Evolutionary conservation across 2,113 vertebrate genomes (phyloP), one percentile per base, ranked within the genome.

Genomic region (Vulpes vulpes): DNA sequence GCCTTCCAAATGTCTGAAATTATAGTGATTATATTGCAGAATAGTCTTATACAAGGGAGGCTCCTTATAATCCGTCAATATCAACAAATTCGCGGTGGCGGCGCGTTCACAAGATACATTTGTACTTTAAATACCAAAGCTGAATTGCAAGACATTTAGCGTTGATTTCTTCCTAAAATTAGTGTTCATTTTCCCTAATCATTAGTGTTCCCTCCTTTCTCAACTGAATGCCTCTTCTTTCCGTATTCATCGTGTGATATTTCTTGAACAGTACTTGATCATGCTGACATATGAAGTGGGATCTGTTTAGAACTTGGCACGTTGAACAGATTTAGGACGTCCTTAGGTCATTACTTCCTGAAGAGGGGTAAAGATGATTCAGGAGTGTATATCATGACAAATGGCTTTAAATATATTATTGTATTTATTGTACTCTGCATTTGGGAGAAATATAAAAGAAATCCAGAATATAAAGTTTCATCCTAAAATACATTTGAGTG

Each of bases 11-110:
- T 92, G 59, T 92, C 83, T 97, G 38, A 92, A 88, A 83, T 94
- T 89, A 23, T 91, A 71, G 67, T 86, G 53, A 96, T 92, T 96
- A 27, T 65, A 71, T 89, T 97, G 95, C 78, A 89, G 86, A 97
- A 84, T 80, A n/a, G 20, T 69, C 62, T 82, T 96, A 7, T 92
- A 69, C 85, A 85, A 57, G 51, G 32, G 51, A 51, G 11, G 35
- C 19, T 82, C 85, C 53, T 11, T 57, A 30, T 43, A 96, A 43
- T 85, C 89, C 81, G 86, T 49, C 62, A 30, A 38, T 51, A 95
- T 88, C 57, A 79, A 86, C 22, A 89, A 94, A 67, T 95, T 60
- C 84, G 62, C 38, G 87, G 59, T 73, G 84, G 87, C 2, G 19
- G 59, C 43, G 43, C 43, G 76, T 57, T 94, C 74, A 76, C 5